Base-by-base conservation (phyloP, 2,888 invertebrate genomes). In the Pristionchus mayeri region DNA sequence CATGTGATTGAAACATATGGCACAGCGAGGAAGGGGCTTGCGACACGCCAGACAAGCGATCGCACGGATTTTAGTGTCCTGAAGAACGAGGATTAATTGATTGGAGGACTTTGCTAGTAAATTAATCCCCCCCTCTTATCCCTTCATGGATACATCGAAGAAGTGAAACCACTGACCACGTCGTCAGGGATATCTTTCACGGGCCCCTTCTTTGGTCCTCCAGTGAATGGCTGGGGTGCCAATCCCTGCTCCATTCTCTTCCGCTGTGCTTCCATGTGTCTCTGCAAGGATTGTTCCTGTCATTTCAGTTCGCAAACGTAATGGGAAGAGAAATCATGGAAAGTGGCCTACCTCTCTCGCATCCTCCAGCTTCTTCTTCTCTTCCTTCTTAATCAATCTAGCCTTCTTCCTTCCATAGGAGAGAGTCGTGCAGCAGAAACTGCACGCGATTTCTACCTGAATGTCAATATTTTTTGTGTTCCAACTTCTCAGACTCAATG, bases 21-120 rank as follows among this genome's bases (percentile, higher is more conserved):
- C 37, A 27, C 84, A 84, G 16, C 84, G 84, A n/a, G 84, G 84
- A 2, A 84, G 34, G 2, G 84, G 71, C 18, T 84, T 84, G 27
- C 24, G 52, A 54, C 84, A 84, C 1, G 52, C 37, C 24, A 75
- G 52, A 75, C 84, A 84, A 37, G 84, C 52, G 37, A 75, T 84
- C 34, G 71, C 24, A 16, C 84, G 84, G 27, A 75, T 40, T 16
- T 27, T 30, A 0, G 37, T 67, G 34, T 84, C 84, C 84, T 84
- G 50, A 7, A 30, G 11, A 50, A 1, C 4, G n/a, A n/a, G n/a
- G n/a, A n/a, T n/a, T n/a, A n/a, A n/a, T n/a, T n/a, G n/a, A n/a
- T n/a, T n/a, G n/a, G n/a, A n/a, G n/a, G n/a, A n/a, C n/a, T n/a
- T n/a, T n/a, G n/a, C n/a, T n/a, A n/a, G n/a, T n/a, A n/a, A n/a